Base-by-base conservation (phyloP, 2,797 vertebrate species). In the Muraenolepis orangiensis region DNA sequence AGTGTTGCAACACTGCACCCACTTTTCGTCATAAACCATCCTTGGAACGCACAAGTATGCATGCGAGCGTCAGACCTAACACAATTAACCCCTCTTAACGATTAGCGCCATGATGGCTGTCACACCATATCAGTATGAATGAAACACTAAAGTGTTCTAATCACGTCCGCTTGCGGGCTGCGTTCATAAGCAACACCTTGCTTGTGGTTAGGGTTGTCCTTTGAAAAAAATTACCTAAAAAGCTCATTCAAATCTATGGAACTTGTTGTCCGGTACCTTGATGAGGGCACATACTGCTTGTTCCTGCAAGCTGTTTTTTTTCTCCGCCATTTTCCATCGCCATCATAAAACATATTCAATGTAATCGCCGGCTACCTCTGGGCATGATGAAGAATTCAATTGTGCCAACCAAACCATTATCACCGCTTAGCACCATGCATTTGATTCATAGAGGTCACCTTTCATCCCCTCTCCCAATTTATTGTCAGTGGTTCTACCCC, bases 391-490 rank as follows among this genome's bases (percentile, higher is more conserved):
- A 64, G 57, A 64, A 64, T 64, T 64, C 26, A 64, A 64, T n/a
- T 64, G 57, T 64, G 57, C 57, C n/a, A n/a, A n/a, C n/a, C n/a
- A 64, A 26, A 85, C 81, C 31, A 90, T 91, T 88, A 89, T 85
- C 51, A 79, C 83, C 82, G 83, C 72, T 79, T 70, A 72, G 57
- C 12, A 11, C 84, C 82, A 78, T 75, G 83, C 78, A 75, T 81
- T 89, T 79, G 75, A 88, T 88, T 90, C 87, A 80, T 84, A 66
- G 87, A 84, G 91, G 93, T 93, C 93, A 94, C 91, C 92, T 93
- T 91, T 90, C 36, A 14, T 77, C 74, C 78, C 86, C 84, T 89
- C 77, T 89, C 71, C 76, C 82, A 89, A 85, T n/a, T 91, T 90
- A 93, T 93, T 92, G 88, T 90, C 72, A 3, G 31, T 78, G 89